Conservation (phyloP, 2,888 invertebrate species). For the Luperina testacea region DNA sequence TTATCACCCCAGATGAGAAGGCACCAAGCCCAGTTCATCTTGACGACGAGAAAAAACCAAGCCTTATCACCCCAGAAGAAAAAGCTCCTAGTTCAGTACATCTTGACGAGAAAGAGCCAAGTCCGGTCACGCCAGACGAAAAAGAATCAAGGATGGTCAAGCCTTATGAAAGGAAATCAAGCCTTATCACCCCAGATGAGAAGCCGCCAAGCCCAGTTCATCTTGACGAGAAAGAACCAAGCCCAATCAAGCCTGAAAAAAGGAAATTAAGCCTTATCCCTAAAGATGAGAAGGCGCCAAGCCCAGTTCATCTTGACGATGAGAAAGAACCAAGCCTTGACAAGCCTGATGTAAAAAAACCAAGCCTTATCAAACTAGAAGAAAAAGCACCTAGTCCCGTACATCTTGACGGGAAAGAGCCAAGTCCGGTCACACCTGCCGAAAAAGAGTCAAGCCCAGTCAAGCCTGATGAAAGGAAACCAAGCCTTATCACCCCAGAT, state of each 20-base stretch:
- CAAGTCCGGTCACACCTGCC: too few species aligned
- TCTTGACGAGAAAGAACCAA: not conserved
- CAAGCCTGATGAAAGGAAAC: constrained; percentile 1
- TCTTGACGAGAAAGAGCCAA: not conserved
- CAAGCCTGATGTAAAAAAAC: too few species aligned
- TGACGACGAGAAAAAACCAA: not conserved
- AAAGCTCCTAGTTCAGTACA: not conserved
- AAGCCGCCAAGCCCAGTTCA: not conserved
- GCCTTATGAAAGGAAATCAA: not conserved
- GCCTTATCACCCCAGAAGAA: not conserved
- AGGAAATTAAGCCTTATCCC: too few species aligned
- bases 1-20: not conserved
- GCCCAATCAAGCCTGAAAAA: not conserved
- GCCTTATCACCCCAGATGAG: not conserved
- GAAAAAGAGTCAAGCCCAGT: not conserved
- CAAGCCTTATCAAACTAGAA: not conserved
- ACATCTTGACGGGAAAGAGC: too few species aligned
- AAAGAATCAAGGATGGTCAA: not conserved
- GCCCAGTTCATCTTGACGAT: too few species aligned
- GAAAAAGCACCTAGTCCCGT: not conserved
- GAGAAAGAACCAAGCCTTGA: too few species aligned
- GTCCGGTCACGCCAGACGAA: not conserved
- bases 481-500: not conserved
- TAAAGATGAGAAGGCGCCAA: too few species aligned
- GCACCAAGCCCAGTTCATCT: too few species aligned